Conservation (phyloP, 2,113 vertebrate genomes). For the Macquaria ambigua region DNA sequence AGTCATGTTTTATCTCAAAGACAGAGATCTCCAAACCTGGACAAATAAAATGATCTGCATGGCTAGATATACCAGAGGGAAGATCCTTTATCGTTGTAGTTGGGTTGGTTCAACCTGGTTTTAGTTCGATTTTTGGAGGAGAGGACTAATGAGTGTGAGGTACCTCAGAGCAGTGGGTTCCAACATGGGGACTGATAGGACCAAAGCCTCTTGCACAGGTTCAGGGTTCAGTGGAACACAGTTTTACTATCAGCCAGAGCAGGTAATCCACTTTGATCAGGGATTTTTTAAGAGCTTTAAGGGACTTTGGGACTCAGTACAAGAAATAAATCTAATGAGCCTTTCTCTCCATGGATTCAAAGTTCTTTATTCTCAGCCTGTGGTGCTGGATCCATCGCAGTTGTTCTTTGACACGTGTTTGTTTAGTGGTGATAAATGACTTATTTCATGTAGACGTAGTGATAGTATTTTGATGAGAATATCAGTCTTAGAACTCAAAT, state of each 20-base stretch:
- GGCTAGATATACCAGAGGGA: background rate
- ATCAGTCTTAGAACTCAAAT: too few relatives aligned
- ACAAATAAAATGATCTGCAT: too few relatives aligned
- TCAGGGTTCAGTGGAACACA: too few relatives aligned
- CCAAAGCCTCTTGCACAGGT: background rate
- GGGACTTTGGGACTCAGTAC: background rate
- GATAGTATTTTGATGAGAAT: too few relatives aligned
- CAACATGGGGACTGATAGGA: background rate
- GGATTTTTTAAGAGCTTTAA: background rate
- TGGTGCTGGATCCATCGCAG: background rate
- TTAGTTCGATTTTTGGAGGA: background rate
- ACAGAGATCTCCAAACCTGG: too few relatives aligned
- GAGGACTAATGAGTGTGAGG: background rate
- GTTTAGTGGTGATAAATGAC: background rate
- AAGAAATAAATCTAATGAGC: background rate
- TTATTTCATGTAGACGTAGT: background rate
- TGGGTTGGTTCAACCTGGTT: background rate
- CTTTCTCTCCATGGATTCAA: background rate
- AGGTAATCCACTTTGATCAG: background rate
- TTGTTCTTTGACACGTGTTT: background rate
- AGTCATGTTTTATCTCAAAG: background rate
- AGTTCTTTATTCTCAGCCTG: background rate
- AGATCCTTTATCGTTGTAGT: background rate
- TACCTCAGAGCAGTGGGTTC: background rate
- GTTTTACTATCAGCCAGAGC: background rate